Percentiles rank a stretch among this genome's conserved stretches.
phyloP scores from a whole-genome alignment of 2,888 invertebrate genomes.

The Oscheius onirici region DNA sequence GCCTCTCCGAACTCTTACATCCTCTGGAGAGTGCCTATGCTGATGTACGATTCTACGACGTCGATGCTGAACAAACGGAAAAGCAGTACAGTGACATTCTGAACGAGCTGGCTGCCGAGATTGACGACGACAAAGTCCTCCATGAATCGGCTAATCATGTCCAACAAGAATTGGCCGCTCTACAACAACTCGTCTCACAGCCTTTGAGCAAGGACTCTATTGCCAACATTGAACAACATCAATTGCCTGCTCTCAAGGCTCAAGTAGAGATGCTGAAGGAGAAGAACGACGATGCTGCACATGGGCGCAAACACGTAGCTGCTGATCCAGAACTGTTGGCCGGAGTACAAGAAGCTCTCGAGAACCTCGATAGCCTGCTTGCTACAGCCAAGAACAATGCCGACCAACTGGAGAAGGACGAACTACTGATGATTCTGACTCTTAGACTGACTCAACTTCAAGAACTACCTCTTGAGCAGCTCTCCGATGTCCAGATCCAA shows the following conservation, averaged over 20 bases:
- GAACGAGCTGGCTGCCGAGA: conserved; percentile 39
- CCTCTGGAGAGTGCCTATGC: conserved; percentile 60
- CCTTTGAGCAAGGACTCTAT: conserved; percentile 3
- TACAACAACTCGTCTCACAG: conserved; percentile 34
- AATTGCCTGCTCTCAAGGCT: conserved; percentile 45
- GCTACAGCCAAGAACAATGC: conserved; percentile 40
- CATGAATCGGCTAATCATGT: conserved; percentile 48
- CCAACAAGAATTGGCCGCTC: conserved; percentile 39
- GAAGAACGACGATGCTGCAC: conserved; percentile 38
- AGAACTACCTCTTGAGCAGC: conserved; percentile 35
- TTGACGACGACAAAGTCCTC: conserved; percentile 47
- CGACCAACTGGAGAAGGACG: conserved; percentile 41
- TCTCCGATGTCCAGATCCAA: conserved; percentile 13
- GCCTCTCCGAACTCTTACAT: conserved; percentile 53
- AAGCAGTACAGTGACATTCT: conserved; percentile 53
- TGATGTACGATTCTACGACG: conserved; percentile 62
- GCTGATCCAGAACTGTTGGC: conserved; percentile 38
- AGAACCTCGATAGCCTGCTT: conserved; percentile 38
- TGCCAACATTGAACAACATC: conserved; percentile 12
- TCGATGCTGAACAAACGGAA: conserved; percentile 56
- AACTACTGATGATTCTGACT: conserved; percentile 37
- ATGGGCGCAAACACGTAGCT: conserved; percentile 41
- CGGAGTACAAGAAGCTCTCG: conserved; percentile 40
- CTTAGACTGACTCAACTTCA: conserved; percentile 44
- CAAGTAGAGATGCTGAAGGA: conserved; percentile 44